These are phyloP conservation scores for Nansenia antarctica DNA, from an alignment of 2,113 vertebrate species.

Conservation along the genomic window DNA sequence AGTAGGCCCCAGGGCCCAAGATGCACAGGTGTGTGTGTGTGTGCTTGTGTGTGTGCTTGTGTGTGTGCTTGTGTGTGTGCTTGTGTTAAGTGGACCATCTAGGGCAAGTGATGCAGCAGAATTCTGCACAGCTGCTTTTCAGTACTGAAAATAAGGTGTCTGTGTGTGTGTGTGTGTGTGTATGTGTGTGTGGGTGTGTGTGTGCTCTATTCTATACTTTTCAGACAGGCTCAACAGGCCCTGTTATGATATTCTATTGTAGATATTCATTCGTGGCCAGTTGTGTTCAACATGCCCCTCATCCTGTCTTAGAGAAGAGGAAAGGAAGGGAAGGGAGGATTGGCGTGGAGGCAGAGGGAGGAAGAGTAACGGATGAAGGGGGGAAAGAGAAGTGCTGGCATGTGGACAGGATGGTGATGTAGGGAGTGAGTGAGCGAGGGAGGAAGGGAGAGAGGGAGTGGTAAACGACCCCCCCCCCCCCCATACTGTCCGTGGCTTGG, in stretches of 20 bases:
- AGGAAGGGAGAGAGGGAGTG: neutral
- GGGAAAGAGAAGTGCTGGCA: neutral
- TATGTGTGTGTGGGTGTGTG: too few relatives aligned
- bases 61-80: constrained; percentile 1
- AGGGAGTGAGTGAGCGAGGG: neutral
- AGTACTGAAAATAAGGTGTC: too few relatives aligned
- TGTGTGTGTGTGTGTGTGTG: too few relatives aligned
- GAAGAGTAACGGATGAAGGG: neutral
- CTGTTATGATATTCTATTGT: neutral
- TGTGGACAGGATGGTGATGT: neutral
- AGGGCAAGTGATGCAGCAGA: neutral
- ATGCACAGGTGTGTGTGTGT: neutral
- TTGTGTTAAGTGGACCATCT: neutral
- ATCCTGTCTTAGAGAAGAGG: neutral
- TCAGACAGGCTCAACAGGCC: too few relatives aligned
- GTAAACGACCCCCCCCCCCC: neutral
- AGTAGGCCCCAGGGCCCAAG: neutral
- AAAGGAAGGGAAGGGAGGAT: neutral
- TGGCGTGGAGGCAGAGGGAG: neutral
- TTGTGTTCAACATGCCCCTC: neutral
- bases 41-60: neutral
- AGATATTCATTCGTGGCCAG: neutral
- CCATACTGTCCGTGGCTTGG: neutral
- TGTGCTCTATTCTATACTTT: too few relatives aligned
- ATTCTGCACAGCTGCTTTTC: neutral